Conservation (phyloP, 2,888 invertebrate genomes). For the Coleophora deauratella region DNA sequence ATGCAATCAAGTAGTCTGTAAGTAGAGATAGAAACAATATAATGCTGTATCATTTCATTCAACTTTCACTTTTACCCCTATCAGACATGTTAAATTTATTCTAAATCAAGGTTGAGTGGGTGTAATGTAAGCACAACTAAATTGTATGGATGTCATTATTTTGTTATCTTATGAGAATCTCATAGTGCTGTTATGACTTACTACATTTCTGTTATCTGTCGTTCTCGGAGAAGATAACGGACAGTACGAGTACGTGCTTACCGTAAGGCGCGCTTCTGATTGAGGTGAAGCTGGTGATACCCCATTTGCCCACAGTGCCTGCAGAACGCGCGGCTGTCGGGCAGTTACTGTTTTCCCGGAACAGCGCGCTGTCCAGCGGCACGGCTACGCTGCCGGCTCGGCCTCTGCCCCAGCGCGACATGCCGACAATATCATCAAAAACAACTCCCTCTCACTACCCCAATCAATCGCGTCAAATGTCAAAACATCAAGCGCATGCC, state of each 20-base stretch:
- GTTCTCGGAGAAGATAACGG: conserved; percentile 19
- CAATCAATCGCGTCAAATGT: conserved; percentile 48
- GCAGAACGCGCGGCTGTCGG: conserved; percentile 92
- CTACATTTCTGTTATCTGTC: not conserved
- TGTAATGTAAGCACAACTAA: not conserved
- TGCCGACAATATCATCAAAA: conserved; percentile 71
- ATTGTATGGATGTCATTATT: not conserved
- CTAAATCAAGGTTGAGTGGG: not conserved
- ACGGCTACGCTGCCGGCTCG: conserved; percentile 75
- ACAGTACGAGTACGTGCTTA: conserved; percentile 37
- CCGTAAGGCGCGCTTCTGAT: conserved; percentile 86
- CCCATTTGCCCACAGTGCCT: conserved; percentile 95
- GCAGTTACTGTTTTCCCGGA: conserved; percentile 86
- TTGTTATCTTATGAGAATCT: conserved; percentile 22
- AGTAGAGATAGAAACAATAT: not conserved
- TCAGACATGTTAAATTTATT: not conserved
- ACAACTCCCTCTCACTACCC: conserved; percentile 47
- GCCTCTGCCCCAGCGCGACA: conserved; percentile 79
- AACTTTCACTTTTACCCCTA: not conserved
- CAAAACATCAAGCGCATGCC: conserved; percentile 49
- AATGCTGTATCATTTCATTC: not conserved
- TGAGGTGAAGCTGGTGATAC: conserved; percentile 94
- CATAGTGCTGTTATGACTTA: conserved; percentile 11
- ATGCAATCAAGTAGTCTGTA: conserved; percentile 2
- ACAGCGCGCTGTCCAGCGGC: conserved; percentile 77